These are phyloP conservation scores for Kryphioiulus occultus DNA, from an alignment of 2,888 invertebrate species.

Conservation along the genomic window DNA sequence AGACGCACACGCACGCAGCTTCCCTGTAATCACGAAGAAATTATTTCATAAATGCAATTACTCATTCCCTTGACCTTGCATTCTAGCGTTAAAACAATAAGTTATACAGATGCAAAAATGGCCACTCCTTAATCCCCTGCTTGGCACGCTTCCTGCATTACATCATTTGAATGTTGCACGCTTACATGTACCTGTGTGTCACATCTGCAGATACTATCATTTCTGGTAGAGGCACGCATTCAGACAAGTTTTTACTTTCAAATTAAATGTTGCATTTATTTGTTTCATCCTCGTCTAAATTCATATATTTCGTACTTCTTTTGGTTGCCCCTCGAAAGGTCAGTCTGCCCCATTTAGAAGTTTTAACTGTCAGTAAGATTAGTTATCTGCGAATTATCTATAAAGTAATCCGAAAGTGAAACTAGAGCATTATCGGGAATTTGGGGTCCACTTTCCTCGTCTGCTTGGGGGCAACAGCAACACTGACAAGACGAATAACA, in stretches of 20 bases:
- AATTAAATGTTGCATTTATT: not conserved
- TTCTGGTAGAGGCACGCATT: not conserved
- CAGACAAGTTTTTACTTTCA: not conserved
- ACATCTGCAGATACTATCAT: not conserved
- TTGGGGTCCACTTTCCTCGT: no score
- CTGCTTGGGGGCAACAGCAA: no score
- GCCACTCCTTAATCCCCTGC: not conserved
- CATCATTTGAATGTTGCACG: not conserved
- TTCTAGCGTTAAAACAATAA: not conserved
- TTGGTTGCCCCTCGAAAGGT: not conserved
- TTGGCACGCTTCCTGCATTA: not conserved
- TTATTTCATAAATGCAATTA: not conserved
- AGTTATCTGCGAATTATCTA: no score
- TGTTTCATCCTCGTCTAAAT: not conserved
- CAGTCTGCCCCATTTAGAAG: no score
- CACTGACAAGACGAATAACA: no score
- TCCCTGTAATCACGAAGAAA: no score
- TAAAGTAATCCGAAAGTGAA: no score
- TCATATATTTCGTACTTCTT: not conserved
- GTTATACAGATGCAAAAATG: not conserved
- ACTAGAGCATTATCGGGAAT: no score
- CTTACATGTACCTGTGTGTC: not conserved
- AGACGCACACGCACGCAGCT: no score
- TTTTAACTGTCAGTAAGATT: no score
- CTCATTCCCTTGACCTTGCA: slow-evolving; percentile 26